phyloP scores from a whole-genome alignment of 2,888 invertebrate species.

The Dicranocentrus wangi region DNA sequence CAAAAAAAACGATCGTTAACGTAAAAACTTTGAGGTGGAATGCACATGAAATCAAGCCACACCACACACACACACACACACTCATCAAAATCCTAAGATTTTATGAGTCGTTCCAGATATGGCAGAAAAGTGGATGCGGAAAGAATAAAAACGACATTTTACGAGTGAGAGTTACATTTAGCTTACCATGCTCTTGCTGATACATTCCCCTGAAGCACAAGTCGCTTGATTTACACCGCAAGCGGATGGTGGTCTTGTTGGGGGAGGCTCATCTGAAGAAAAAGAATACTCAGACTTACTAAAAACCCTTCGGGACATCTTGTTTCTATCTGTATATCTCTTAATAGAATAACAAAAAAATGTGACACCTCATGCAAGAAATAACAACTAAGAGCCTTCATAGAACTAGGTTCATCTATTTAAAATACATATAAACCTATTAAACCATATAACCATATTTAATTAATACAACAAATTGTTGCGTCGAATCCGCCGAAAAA shows the following conservation, averaged over 20 bases:
- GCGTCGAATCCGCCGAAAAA: too few relatives aligned
- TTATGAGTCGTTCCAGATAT: constrained; percentile 14
- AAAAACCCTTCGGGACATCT: background rate
- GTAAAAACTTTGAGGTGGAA: background rate
- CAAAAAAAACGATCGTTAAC: constrained; percentile 3
- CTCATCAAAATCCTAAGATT: too few relatives aligned
- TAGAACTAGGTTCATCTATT: too few relatives aligned
- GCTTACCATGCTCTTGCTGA: constrained; percentile 85
- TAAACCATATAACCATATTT: too few relatives aligned
- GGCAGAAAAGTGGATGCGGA: background rate
- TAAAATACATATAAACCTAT: too few relatives aligned
- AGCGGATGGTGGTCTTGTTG: constrained; percentile 77
- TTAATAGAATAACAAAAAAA: constrained; percentile 1
- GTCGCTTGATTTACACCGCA: constrained; percentile 85
- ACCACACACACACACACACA: too few relatives aligned
- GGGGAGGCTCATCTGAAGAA: constrained; percentile 75
- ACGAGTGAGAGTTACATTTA: background rate
- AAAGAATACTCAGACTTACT: constrained; percentile 21
- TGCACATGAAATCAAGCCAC: background rate
- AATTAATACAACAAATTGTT: too few relatives aligned
- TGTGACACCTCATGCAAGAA: too few relatives aligned
- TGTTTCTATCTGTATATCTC: too few relatives aligned
- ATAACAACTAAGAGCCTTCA: too few relatives aligned
- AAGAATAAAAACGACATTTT: constrained; percentile 15
- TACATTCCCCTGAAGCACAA: constrained; percentile 93